Evolutionary conservation across 1,140 invertebrate species (phyloP).

Genomic region (Cardiocondyla obscurior): DNA sequence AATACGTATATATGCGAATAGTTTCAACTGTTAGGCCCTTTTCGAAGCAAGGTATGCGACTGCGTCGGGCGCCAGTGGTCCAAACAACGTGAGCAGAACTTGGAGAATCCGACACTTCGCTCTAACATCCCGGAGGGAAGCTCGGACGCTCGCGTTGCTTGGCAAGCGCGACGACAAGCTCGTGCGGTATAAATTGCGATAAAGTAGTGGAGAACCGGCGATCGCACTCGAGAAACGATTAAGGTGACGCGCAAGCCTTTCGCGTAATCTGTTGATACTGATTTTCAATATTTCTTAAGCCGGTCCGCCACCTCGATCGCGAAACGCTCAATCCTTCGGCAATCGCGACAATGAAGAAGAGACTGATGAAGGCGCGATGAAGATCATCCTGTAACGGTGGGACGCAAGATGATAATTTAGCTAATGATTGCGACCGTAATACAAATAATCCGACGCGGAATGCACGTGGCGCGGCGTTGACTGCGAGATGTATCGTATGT

Average conservation of each 20-base stretch:
- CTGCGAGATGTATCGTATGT: constrained; percentile 28
- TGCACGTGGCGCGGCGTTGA: constrained; percentile 11
- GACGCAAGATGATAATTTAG: not conserved
- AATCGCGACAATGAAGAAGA: constrained; percentile 15
- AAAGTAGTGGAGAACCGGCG: constrained; percentile 11
- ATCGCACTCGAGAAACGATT: not conserved
- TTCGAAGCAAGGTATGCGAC: constrained; percentile 59
- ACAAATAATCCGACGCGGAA: constrained; percentile 32
- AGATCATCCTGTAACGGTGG: constrained; percentile 10
- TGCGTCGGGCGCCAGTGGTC: not conserved
- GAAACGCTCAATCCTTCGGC: not conserved
- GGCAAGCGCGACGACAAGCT: constrained; percentile 29
- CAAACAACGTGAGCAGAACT: not conserved
- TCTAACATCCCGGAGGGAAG: not conserved
- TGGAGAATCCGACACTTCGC: not conserved
- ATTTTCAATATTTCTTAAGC: too few species aligned
- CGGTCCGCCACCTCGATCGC: constrained; percentile 4
- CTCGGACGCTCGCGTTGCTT: not conserved
- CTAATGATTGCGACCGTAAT: constrained; percentile 30
- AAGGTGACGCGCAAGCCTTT: not conserved
- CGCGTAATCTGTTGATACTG: too few species aligned
- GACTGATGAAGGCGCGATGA: constrained; percentile 2
- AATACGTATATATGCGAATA: constrained; percentile 35
- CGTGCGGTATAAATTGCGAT: constrained; percentile 13
- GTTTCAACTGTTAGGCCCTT: constrained; percentile 64